These are phyloP conservation scores for Myotis pilosus DNA, from an alignment of 2,797 vertebrate genomes.

Conservation along the genomic window DNA sequence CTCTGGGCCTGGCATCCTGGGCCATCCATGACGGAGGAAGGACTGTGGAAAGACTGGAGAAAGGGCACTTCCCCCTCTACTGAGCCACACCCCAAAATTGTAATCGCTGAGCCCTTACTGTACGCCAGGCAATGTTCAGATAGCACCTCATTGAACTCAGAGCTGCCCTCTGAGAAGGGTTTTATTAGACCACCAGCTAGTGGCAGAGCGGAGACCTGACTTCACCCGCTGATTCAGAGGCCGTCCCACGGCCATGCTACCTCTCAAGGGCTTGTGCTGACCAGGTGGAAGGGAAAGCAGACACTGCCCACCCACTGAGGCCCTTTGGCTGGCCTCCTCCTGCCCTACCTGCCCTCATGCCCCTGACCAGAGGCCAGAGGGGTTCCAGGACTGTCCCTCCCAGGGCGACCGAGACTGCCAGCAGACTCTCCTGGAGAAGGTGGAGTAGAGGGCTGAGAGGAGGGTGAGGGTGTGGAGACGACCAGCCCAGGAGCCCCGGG, in stretches of 20 bases:
- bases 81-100: not conserved
- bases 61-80: not conserved
- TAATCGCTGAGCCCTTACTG: not conserved
- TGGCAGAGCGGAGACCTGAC: not conserved
- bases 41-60: not conserved
- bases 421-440: not conserved
- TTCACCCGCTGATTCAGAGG: not conserved
- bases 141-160: not conserved
- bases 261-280: not conserved
- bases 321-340: not conserved
- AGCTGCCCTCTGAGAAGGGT: not conserved
- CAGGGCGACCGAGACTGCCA: not conserved
- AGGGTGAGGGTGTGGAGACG: not conserved
- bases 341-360: not conserved
- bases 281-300: not conserved
- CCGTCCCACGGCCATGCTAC: not conserved
- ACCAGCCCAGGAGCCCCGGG: not conserved
- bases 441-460: not conserved
- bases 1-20: not conserved
- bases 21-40: not conserved
- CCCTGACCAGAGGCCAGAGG: not conserved
- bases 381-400: not conserved
- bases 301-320: not conserved
- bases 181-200: not conserved
- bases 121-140: not conserved